Percentiles rank a stretch among this genome's conserved stretches.
Conservation (phyloP, 2,888 invertebrate genomes). For the Macrosoma leucophasiata region DNA sequence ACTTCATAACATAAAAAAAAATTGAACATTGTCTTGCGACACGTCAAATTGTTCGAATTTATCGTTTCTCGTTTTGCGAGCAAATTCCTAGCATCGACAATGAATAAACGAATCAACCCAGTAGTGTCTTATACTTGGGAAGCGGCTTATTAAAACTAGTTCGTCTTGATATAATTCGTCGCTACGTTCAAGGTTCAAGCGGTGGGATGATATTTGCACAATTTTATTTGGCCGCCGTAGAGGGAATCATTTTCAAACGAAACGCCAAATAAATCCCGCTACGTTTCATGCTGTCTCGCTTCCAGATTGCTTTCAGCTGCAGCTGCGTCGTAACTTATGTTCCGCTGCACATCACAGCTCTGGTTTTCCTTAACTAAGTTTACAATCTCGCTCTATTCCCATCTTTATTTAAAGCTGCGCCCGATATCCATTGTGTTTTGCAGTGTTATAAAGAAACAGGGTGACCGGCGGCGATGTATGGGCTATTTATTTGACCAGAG, state of each 20-base stretch:
- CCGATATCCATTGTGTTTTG: constrained; percentile 1
- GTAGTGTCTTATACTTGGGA: too few species aligned
- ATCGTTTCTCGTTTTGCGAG: too few species aligned
- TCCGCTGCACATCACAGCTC: constrained; percentile 27
- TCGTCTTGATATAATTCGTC: too few species aligned
- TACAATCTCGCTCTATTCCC: neutral
- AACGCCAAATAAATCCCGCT: constrained; percentile 35
- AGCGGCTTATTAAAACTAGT: too few species aligned
- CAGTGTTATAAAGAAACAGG: constrained; percentile 5
- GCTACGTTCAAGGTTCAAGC: too few species aligned
- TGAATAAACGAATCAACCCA: too few species aligned
- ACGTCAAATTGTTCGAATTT: too few species aligned
- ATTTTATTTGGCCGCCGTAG: too few species aligned
- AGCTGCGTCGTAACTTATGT: constrained; percentile 41
- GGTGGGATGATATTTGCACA: too few species aligned
- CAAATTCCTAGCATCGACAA: too few species aligned
- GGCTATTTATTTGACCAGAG: constrained; percentile 49
- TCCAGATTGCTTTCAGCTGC: constrained; percentile 42
- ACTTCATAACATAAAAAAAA: too few species aligned
- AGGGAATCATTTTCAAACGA: constrained; percentile 37
- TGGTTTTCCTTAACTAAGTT: constrained; percentile 14
- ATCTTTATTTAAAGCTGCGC: neutral
- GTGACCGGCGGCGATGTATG: constrained; percentile 43
- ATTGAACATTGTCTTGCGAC: too few species aligned
- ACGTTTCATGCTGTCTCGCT: constrained; percentile 34